Evolutionary conservation across 2,797 vertebrate genomes (phyloP).

Genomic region (Iguana delicatissima): DNA sequence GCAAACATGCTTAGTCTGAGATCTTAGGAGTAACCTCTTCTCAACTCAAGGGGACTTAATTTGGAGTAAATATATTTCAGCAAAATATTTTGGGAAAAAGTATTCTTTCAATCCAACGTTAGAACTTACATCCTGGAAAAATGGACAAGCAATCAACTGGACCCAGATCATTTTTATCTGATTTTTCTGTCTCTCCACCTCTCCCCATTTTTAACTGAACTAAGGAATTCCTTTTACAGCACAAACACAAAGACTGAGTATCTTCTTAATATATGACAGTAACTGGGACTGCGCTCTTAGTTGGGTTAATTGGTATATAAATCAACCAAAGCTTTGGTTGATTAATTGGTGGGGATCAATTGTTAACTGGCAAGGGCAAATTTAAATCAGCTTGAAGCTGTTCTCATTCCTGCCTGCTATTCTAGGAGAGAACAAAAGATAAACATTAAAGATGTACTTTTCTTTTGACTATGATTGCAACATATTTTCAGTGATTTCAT

Average conservation of each 20-base stretch:
- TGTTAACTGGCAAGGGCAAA: not conserved
- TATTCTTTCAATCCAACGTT: not conserved
- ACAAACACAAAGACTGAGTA: not conserved
- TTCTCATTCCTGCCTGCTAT: not conserved
- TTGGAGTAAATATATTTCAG: conserved; percentile 11
- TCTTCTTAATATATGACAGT: not conserved
- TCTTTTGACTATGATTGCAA: not conserved
- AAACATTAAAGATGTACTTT: not conserved
- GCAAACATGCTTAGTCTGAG: not conserved
- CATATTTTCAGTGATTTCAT: not conserved
- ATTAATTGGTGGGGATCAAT: conserved; percentile 4
- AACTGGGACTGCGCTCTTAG: not conserved
- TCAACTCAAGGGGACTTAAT: not conserved
- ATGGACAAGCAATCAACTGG: not conserved
- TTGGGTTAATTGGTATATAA: not conserved
- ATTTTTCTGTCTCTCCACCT: not conserved
- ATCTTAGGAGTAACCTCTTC: not conserved
- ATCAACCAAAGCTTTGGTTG: conserved; percentile 4
- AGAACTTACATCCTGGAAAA: not conserved
- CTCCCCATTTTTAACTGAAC: not conserved
- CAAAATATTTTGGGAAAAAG: not conserved
- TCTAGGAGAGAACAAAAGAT: not conserved
- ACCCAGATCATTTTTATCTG: not conserved
- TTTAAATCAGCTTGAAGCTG: not conserved
- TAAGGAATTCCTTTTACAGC: not conserved